Percentiles rank a stretch among this genome's conserved stretches.
Evolutionary conservation across 2,113 vertebrate genomes (phyloP).

Genomic region (Prietella phreatophila): DNA sequence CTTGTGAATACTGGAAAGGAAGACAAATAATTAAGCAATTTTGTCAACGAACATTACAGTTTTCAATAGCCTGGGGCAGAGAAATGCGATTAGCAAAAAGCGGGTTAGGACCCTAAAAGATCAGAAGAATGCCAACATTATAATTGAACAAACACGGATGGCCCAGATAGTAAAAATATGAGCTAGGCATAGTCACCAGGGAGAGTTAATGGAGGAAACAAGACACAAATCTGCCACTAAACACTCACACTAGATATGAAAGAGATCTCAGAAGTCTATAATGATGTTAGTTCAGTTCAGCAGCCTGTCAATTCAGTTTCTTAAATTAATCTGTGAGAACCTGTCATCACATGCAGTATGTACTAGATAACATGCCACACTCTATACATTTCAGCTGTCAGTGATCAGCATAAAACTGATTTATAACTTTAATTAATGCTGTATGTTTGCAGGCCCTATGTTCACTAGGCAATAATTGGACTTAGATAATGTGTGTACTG

Average conservation of each 20-base stretch:
- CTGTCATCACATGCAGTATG: not conserved
- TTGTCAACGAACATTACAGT: constrained; percentile 57
- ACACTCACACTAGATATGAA: constrained; percentile 33
- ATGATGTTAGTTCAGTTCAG: constrained; percentile 16
- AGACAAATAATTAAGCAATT: constrained; percentile 59
- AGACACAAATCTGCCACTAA: constrained; percentile 48
- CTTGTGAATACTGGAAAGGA: constrained; percentile 58
- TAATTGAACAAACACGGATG: constrained; percentile 58
- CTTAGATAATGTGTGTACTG: not conserved
- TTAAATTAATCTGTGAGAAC: not conserved
- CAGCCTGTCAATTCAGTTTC: not conserved
- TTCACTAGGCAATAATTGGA: not conserved
- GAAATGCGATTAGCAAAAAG: constrained; percentile 64
- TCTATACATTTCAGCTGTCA: not conserved
- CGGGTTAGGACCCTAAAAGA: constrained; percentile 61
- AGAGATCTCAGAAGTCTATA: constrained; percentile 18
- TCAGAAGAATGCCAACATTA: constrained; percentile 42
- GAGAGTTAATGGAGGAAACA: constrained; percentile 46
- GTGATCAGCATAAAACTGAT: constrained; percentile 9
- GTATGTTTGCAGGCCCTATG: not conserved
- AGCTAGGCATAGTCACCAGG: constrained; percentile 45
- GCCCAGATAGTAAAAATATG: constrained; percentile 56
- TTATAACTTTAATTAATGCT: constrained; percentile 16
- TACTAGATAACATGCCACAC: not conserved
- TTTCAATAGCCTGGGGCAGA: constrained; percentile 61